phyloP scores from a whole-genome alignment of 2,888 invertebrate genomes.

The Sinhomidia bicolor region DNA sequence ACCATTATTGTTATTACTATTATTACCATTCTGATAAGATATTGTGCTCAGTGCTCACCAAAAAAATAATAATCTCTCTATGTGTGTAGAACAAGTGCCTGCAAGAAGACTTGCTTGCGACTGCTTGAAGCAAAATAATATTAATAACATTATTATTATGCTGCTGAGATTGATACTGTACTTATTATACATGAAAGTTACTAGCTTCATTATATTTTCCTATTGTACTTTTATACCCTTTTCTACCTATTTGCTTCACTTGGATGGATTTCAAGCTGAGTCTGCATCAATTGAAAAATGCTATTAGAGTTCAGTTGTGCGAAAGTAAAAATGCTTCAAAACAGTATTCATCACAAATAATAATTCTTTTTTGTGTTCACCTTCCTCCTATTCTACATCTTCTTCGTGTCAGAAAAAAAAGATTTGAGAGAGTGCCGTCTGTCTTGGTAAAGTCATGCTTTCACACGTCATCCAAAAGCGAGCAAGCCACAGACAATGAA shows the following conservation, averaged over 20 bases:
- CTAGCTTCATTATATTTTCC: neutral
- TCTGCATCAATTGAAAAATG: constrained; percentile 68
- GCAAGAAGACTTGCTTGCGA: neutral
- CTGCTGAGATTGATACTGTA: neutral
- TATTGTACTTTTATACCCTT: constrained; percentile 26
- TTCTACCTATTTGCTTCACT: constrained; percentile 64
- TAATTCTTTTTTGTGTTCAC: constrained; percentile 48
- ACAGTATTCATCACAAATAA: constrained; percentile 62
- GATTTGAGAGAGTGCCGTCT: constrained; percentile 36
- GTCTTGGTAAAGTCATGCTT: constrained; percentile 54
- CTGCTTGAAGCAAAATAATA: constrained; percentile 47
- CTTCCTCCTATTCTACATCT: constrained; percentile 44
- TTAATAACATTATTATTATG: constrained; percentile 7
- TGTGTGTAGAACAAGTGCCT: constrained; percentile 18
- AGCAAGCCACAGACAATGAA: constrained; percentile 63
- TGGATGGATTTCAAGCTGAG: constrained; percentile 69
- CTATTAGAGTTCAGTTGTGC: constrained; percentile 73
- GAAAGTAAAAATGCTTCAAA: constrained; percentile 73
- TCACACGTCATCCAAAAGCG: constrained; percentile 73
- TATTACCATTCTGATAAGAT: constrained; percentile 24
- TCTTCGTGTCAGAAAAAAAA: constrained; percentile 49
- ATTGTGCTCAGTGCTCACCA: neutral
- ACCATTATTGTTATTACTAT: constrained; percentile 30
- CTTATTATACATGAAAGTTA: neutral
- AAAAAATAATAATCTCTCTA: constrained; percentile 21